phyloP scores from a whole-genome alignment of 2,888 invertebrate genomes.

The Lobophora halterata region DNA sequence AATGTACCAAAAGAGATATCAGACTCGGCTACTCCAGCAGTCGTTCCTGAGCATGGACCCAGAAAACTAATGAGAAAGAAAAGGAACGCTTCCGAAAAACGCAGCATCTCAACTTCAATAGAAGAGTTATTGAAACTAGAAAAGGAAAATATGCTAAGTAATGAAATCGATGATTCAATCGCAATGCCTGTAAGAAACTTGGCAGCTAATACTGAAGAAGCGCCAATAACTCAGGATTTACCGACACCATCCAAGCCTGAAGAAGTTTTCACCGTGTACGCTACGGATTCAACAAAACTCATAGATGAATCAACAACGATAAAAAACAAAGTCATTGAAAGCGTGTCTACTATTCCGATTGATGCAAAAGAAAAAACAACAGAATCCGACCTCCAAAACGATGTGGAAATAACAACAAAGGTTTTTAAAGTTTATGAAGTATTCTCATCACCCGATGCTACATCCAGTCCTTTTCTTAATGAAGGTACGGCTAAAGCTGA shows the following conservation, averaged over 20 bases:
- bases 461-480: conserved; percentile 29
- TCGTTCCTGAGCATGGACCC: conserved; percentile 85
- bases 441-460: conserved; percentile 49
- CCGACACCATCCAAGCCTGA: conserved; percentile 39
- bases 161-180: conserved; percentile 71
- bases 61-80: conserved; percentile 65
- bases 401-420: conserved; percentile 60
- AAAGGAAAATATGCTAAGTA: conserved; percentile 67
- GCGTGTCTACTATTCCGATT: conserved; percentile 65
- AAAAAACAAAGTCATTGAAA: conserved; percentile 58
- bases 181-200: conserved; percentile 44
- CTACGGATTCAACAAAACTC: conserved; percentile 41
- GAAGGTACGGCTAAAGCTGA: conserved; percentile 38
- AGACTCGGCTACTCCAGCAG: conserved; percentile 78
- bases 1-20: conserved; percentile 82
- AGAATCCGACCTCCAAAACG: conserved; percentile 47
- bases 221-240: conserved; percentile 34
- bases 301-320: conserved; percentile 37
- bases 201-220: conserved; percentile 36
- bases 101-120: conserved; percentile 60
- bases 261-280: conserved; percentile 51
- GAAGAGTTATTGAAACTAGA: conserved; percentile 65
- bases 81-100: conserved; percentile 36
- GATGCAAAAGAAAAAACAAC: conserved; percentile 47
- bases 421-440: conserved; percentile 66